Base-by-base conservation (phyloP, 2,797 vertebrate species). In the Myotis vivesi region DNA sequence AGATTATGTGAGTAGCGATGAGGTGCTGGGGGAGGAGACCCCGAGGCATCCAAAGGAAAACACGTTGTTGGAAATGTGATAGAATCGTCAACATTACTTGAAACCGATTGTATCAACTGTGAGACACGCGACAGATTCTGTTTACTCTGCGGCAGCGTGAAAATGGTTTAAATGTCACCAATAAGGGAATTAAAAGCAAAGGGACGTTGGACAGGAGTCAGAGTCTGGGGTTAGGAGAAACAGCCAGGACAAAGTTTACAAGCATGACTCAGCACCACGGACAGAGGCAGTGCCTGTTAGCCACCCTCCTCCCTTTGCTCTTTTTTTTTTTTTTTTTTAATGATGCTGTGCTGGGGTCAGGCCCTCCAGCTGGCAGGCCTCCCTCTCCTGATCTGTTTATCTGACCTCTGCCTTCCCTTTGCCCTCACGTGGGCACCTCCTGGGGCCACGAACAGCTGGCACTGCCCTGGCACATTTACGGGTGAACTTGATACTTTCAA, bases 371-470 rank as follows among this genome's bases (percentile, higher is more conserved):
- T 69, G 89, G 79, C 79, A 72, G 77, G 51, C 30, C 15, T 93
- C 68, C 80, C 81, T 81, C 51, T 92, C 46, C 71, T 96, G 95
- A 68, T 82, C 93, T 82, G 90, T 88, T 94, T 93, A 15, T 86
- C 41, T 95, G 87, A 93, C 94, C 82, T 38, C 46, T 87, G 64
- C 44, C 49, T 83, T 73, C 59, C 41, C 69, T 96, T 62, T 95
- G 73, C 66, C 75, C 57, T 73, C 90, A 49, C 33, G 8, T 49
- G 36, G 66, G 46, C 38, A 94, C 91, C 93, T 95, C 94, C 92
- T 75, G 80, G 89, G 90, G 96, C 82, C 44, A 4, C 22, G 91
- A 97, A 95, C 96, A 97, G 90, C 97, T 97, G 96, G 88, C 92
- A 72, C 59, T 85, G 55, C 66, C 87, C 84, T 94, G 90, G 94